Evolutionary conservation across 2,113 vertebrate genomes (phyloP).

Genomic region (Polypterus senegalus): DNA sequence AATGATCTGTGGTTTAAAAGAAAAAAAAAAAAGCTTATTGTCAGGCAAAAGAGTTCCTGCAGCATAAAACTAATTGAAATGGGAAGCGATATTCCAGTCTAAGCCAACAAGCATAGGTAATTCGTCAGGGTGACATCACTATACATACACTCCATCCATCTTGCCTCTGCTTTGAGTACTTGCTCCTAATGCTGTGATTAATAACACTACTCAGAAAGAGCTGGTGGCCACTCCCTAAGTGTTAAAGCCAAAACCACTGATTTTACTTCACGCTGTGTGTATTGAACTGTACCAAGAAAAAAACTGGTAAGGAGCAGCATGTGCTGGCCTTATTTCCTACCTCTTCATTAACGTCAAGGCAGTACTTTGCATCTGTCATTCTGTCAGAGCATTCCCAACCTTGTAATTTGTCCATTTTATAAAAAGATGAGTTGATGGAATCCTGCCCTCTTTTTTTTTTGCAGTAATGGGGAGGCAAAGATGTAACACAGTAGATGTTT

Average conservation of each 20-base stretch:
- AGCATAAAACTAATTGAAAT: conserved; percentile 65
- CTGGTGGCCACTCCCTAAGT: conserved; percentile 3
- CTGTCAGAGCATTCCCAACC: too few relatives aligned
- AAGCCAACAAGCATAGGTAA: conserved; percentile 51
- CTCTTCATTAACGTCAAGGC: neutral
- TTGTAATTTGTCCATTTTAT: too few relatives aligned
- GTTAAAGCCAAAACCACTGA: neutral
- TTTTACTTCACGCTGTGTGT: neutral
- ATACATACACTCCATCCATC: conserved; percentile 63
- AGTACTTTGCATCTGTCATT: neutral
- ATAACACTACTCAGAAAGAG: conserved; percentile 42
- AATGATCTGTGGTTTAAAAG: too few relatives aligned
- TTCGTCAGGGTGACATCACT: conserved; percentile 70
- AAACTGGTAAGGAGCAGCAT: conserved; percentile 1
- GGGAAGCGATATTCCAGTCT: conserved; percentile 63
- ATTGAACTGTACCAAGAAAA: neutral
- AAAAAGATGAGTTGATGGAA: too few relatives aligned
- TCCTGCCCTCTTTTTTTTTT: too few relatives aligned
- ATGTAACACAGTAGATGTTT: too few relatives aligned
- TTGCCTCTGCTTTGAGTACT: conserved; percentile 35
- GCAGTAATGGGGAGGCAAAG: too few relatives aligned
- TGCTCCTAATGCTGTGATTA: conserved; percentile 53
- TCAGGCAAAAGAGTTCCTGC: conserved; percentile 10
- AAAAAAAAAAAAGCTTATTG: neutral
- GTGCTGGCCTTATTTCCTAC: neutral